Evolutionary conservation across 2,113 vertebrate genomes (phyloP).

Genomic region (Sander lucioperca): DNA sequence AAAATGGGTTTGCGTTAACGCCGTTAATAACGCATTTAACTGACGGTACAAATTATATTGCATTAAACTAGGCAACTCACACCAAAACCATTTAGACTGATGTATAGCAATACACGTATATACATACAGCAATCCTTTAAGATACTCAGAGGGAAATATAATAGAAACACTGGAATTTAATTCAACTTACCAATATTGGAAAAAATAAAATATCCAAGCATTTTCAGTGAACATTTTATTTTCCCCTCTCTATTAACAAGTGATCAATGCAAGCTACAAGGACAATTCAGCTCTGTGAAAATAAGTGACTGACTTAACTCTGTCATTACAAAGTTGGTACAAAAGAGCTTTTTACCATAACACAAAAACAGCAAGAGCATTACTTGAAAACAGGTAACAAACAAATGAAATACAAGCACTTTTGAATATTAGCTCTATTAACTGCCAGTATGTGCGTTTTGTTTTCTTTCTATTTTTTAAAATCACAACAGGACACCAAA

Average conservation of each 20-base stretch:
- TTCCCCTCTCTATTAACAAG: conserved; percentile 40
- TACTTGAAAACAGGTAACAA: conserved; percentile 1
- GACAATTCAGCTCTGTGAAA: not conserved
- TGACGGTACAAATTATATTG: no score
- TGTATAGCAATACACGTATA: no score
- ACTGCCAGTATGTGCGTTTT: not conserved
- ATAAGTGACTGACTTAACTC: not conserved
- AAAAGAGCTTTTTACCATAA: not conserved
- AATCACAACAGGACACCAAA: not conserved
- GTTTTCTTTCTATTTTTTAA: not conserved
- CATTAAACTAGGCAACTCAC: no score
- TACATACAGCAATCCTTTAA: no score
- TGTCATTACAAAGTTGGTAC: conserved; percentile 17
- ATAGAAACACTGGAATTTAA: not conserved
- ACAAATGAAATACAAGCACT: conserved; percentile 18
- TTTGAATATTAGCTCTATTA: conserved; percentile 38
- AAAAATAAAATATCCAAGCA: not conserved
- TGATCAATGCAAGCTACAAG: conserved; percentile 16
- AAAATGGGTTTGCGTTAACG: no score
- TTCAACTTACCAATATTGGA: not conserved
- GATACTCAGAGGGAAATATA: no score
- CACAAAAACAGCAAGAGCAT: conserved; percentile 18
- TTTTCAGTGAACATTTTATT: conserved; percentile 62
- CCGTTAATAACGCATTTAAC: no score
- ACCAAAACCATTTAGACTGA: no score